Evolutionary conservation across 2,888 invertebrate species (phyloP), one percentile per base, ranked within the genome.

Genomic region (Latrodectus hesperus): DNA sequence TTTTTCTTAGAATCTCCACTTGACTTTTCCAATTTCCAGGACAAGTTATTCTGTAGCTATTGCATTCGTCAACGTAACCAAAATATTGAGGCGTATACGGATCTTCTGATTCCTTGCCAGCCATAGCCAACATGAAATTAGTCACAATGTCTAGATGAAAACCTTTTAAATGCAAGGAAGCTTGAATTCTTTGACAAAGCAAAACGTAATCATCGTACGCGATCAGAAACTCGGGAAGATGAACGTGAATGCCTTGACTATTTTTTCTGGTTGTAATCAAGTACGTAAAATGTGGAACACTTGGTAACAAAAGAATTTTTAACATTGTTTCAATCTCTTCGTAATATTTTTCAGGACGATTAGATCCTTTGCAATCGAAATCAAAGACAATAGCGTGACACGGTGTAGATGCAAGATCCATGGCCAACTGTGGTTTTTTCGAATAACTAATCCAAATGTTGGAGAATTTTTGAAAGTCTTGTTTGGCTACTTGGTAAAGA

Each of bases 341-440:
- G 53, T 16, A 73, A 51, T 11, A 17, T 14, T 51, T 49, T 73
- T 52, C 52, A 55, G 11, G 17, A 53, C 16, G 22, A 53, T 22
- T 73, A 5, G 17, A 73, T 53, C n/a, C 17, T 12, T 73, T 73
- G n/a, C 16, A 73, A 73, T 73, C 73, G 12, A 55, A 73, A 52
- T 73, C 73, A 22, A 73, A 73, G 12, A 73, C 11, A n/a, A 53
- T 16, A 10, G 53, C 8, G 17, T 73, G 73, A 12, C 53, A 53
- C 11, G 16, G 53, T 9, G 52, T 11, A 17, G 73, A 73, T 8
- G 73, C 51, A n/a, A 73, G 53, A 73, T 73, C 73, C 73, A 73
- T 53, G 12, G 68, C 4, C n/a, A 68, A 68, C 17, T 17, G 6
- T 16, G 53, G 49, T 9, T 5, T 52, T 73, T 52, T 11, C 5